Evolutionary conservation across 2,113 vertebrate species (phyloP), one percentile per base, ranked within the genome.

Genomic region (Pygoscelis adeliae): DNA sequence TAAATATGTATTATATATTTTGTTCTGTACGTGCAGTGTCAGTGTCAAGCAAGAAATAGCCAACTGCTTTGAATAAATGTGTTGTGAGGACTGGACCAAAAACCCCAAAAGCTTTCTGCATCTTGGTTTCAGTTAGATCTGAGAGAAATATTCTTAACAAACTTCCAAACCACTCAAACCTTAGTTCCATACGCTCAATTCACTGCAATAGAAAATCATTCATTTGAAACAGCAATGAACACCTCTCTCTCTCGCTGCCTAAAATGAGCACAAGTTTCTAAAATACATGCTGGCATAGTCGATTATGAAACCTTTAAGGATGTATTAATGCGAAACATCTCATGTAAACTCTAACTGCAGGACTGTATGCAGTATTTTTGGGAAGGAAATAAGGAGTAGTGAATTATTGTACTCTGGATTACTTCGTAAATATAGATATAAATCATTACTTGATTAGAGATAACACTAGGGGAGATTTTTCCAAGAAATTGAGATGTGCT

Each of bases 41-140:
- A 79, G 5, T 15, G 22, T 50, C 85, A 90, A 74, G 16, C 19
- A 63, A 61, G 17, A 78, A 92, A 40, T 11, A 94, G 3, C 20
- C 11, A 65, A 6, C 6, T 46, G 13, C 15, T 76, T 77, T 73
- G 44, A 87, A 80, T 38, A 50, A 62, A 69, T 32, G 5, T 6
- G 13, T 81, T 30, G 34, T 14, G 44, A 88, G 5, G 13, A 65
- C 32, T 56, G 14, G 32, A 46, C 16, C 3, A 40, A 79, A 36
- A 30, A 4, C 0, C 2, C 6, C 5, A 5, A 36, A 70, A 44
- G 3, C 4, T 73, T 73, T 56, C 11, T 78, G 4, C 9, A 11
- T 69, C 7, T 71, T 78, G 3, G 29, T 89, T 89, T 70, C 23
- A 25, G 8, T 87, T 56, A 49, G 15, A 74, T 50, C 1, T 2